A percentile compares a stretch with the other conserved stretches of the same genome.
Evolutionary conservation across 2,797 vertebrate species (phyloP).

Genomic region (Monodelphis domestica): DNA sequence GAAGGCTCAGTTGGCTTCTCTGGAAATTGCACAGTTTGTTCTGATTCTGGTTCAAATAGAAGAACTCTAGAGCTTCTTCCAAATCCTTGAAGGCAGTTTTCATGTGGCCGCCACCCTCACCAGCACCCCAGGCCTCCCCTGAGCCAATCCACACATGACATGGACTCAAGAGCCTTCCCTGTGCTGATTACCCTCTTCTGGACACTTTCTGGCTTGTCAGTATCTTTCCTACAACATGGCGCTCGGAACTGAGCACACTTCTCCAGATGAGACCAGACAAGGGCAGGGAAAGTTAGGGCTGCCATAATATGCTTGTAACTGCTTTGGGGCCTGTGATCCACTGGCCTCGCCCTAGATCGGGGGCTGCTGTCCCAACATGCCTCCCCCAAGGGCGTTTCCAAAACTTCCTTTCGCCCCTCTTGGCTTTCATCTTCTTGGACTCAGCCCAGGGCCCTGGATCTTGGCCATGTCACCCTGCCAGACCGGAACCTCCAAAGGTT

Average conservation of each 20-base stretch:
- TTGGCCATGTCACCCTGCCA: not conserved
- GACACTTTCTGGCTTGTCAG: too few relatives aligned
- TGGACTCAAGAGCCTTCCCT: not conserved
- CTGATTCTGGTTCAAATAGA: not conserved
- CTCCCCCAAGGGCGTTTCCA: not conserved
- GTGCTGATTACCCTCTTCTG: not conserved
- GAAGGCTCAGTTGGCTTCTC: not conserved
- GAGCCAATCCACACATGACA: not conserved
- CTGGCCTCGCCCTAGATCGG: too few relatives aligned
- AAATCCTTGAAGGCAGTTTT: not conserved
- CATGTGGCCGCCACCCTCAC: too few relatives aligned
- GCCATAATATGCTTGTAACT: too few relatives aligned
- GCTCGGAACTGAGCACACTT: too few relatives aligned
- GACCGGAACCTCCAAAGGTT: not conserved
- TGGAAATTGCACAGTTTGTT: not conserved
- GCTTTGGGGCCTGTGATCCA: too few relatives aligned
- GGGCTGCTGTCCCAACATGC: not conserved
- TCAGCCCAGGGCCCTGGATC: not conserved
- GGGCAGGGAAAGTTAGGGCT: too few relatives aligned
- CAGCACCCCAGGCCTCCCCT: not conserved
- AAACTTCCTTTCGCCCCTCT: not conserved
- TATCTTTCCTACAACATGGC: too few relatives aligned
- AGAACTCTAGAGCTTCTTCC: not conserved
- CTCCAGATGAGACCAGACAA: too few relatives aligned
- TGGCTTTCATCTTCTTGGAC: not conserved